These are phyloP conservation scores for Fragum fragum DNA, from an alignment of 2,888 invertebrate species.

Conservation along the genomic window DNA sequence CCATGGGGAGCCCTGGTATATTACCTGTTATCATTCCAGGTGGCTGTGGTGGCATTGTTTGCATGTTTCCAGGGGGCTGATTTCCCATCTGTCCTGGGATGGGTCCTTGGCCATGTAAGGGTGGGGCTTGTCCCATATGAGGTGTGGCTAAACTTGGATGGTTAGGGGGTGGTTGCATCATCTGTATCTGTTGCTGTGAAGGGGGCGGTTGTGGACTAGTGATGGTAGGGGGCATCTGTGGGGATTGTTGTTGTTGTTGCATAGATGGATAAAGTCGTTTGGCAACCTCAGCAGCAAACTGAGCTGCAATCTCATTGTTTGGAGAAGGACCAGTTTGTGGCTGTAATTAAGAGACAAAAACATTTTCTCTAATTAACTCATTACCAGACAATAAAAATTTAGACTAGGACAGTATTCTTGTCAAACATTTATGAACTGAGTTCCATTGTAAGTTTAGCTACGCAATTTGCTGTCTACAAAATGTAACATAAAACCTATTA, in stretches of 20 bases:
- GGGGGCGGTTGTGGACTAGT: conserved; percentile 15
- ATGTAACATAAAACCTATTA: no score
- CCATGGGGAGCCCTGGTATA: neutral
- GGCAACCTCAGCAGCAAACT: conserved; percentile 81
- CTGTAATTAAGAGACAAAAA: conserved; percentile 40
- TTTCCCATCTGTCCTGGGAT: neutral
- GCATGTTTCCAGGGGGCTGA: conserved; percentile 1
- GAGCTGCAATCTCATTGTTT: conserved; percentile 73
- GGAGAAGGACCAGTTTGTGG: conserved; percentile 41
- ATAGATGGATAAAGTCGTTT: conserved; percentile 18
- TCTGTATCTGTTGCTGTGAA: neutral
- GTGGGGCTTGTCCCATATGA: neutral
- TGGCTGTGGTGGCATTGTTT: conserved; percentile 4
- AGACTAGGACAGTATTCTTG: no score
- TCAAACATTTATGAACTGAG: no score
- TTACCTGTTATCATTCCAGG: neutral
- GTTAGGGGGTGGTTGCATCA: neutral
- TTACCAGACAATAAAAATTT: no score
- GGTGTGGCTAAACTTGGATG: neutral
- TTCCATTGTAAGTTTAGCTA: no score
- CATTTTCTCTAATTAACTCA: no score
- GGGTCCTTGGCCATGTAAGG: neutral
- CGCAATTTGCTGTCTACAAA: no score
- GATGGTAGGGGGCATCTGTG: conserved; percentile 14
- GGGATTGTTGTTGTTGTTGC: conserved; percentile 8